Conservation (phyloP, 1,140 invertebrate genomes). For the Apolygus lucorum region DNA sequence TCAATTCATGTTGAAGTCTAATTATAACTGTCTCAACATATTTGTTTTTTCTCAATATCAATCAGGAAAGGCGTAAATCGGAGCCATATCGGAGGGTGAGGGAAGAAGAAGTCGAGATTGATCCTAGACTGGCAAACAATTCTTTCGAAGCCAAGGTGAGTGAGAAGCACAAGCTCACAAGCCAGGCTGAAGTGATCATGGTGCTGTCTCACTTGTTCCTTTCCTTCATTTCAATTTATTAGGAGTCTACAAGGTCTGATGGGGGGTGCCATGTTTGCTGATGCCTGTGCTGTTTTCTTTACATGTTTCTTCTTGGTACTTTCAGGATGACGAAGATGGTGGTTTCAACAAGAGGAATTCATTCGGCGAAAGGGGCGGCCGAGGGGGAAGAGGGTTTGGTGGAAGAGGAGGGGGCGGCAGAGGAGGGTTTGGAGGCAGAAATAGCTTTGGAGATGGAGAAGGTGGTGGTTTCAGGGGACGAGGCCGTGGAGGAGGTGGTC, state of each 20-base stretch:
- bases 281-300: slow-evolving; percentile 37
- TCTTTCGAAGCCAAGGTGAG: slow-evolving; percentile 93
- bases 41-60: no score
- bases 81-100: slow-evolving; percentile 73
- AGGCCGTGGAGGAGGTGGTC: slow-evolving; percentile 32
- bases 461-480: slow-evolving; percentile 37
- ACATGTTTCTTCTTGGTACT: slow-evolving; percentile 40
- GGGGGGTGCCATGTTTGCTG: slow-evolving; percentile 36
- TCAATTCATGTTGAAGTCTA: no score
- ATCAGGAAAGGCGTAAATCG: slow-evolving; percentile 31
- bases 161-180: slow-evolving; percentile 17
- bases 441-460: slow-evolving; percentile 34
- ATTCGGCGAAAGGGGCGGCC: slow-evolving; percentile 32
- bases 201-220: slow-evolving; percentile 26
- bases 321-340: slow-evolving; percentile 38
- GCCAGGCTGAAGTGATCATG: slow-evolving; percentile 19
- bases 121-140: slow-evolving; percentile 72
- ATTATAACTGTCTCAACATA: no score
- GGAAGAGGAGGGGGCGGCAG: slow-evolving; percentile 37
- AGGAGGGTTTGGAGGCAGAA: slow-evolving; percentile 37
- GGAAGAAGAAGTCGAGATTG: slow-evolving; percentile 61
- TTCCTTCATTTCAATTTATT: slow-evolving; percentile 37
- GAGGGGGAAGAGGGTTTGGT: slow-evolving; percentile 37
- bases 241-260: no score
- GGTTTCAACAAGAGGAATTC: slow-evolving; percentile 31